Base-by-base conservation (phyloP, 2,797 vertebrate genomes). In the Sebastes aleutianus region DNA sequence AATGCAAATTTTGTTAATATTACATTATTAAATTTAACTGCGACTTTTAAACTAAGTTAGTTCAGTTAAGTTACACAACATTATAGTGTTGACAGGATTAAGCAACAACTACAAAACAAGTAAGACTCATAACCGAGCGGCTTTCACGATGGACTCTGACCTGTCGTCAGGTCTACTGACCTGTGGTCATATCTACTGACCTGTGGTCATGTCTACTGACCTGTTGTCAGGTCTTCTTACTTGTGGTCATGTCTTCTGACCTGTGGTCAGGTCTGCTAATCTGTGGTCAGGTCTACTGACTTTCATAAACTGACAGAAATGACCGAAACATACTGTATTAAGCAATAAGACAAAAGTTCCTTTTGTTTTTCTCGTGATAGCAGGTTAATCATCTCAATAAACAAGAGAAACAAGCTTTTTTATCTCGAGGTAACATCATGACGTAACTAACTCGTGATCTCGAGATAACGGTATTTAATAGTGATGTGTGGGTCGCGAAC, bases 101-200 rank as follows among this genome's bases (percentile, higher is more conserved):
- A 4, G 14, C 1, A 26, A n/a, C 20, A 61, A 29, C 20, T 53
- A 24, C 20, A 13, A 7, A 20, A 20, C 18, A 16, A 43, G 3
- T 8, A 14, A 11, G 27, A 56, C 14, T 22, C 9, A 57, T 57
- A 57, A 39, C n/a, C 3, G 12, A 16, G 26, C 4, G 26, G 3
- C 6, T 32, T 24, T 18, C 14, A n/a, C 47, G 47, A 53, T 53
- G 47, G 47, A 53, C 47, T 53, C 18, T 53, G 18, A n/a, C 16
- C 47, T 53, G 16, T 20, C 0, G 47, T 50, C 14, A 50, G 0
- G 6, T 47, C 43, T 16, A 36, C 8, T 50, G 47, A 20, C 16
- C 47, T 50, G 16, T 50, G 0, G 16, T 50, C 43, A 50, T 20
- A 0, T 50, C 3, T 16, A 0, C 43, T 50, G 1, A 50, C n/a